Conservation (phyloP, 1,140 invertebrate species). For the Aethina tumida region DNA sequence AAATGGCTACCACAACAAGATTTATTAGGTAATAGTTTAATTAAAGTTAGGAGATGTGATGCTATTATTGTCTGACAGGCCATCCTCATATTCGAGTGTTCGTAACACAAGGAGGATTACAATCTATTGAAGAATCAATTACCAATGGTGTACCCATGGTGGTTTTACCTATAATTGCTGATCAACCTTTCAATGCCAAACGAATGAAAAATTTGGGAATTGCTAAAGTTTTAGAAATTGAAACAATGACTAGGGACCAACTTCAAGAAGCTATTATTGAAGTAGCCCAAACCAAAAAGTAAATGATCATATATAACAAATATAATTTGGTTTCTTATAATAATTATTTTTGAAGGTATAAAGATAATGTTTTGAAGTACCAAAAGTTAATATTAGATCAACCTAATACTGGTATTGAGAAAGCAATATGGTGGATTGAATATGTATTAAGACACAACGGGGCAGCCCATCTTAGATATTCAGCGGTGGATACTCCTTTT, state of each 20-base stretch:
- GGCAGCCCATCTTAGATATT: too few relatives aligned
- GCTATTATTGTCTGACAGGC: too few relatives aligned
- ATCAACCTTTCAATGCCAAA: constrained; percentile 28
- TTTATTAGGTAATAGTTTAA: constrained; percentile 41
- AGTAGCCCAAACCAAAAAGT: constrained; percentile 13
- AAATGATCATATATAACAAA: too few relatives aligned
- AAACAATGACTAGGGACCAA: constrained; percentile 7
- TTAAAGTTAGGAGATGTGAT: too few relatives aligned
- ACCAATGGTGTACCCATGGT: constrained; percentile 41
- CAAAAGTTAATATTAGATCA: too few relatives aligned
- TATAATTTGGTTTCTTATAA: too few relatives aligned
- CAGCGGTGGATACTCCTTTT: constrained; percentile 3
- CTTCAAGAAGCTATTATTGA: constrained; percentile 14
- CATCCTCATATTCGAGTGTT: constrained; percentile 36
- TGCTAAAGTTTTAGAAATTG: constrained; percentile 17
- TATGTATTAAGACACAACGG: too few relatives aligned
- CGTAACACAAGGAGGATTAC: constrained; percentile 42
- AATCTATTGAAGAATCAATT: constrained; percentile 39
- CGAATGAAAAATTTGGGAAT: constrained; percentile 21
- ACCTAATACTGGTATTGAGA: too few relatives aligned
- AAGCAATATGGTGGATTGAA: too few relatives aligned
- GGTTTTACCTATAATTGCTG: constrained; percentile 32
- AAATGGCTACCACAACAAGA: constrained; percentile 45
- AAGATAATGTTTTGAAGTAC: too few relatives aligned
- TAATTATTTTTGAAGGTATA: too few relatives aligned